Evolutionary conservation across 2,888 invertebrate genomes (phyloP).

Genomic region (Thecophora atra): DNA sequence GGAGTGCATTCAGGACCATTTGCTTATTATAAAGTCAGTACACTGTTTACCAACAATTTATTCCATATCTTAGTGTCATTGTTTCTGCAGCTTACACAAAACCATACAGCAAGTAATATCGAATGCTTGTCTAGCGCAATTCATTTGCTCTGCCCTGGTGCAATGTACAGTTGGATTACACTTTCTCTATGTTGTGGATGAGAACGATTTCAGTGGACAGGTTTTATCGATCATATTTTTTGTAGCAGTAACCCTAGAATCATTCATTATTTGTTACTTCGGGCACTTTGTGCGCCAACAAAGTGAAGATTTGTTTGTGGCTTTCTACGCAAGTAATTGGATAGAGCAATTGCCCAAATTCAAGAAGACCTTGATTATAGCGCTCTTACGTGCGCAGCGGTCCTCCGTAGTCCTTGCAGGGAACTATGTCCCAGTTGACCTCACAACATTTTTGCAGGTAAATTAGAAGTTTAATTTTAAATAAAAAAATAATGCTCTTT

Average conservation of each 20-base stretch:
- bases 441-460: conserved; percentile 67
- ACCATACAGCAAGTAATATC: conserved; percentile 68
- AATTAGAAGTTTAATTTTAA: neutral
- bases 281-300: conserved; percentile 68
- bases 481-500: neutral
- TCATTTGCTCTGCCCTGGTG: conserved; percentile 66
- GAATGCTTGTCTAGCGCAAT: conserved; percentile 68
- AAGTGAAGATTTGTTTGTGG: conserved; percentile 68
- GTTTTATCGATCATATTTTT: conserved; percentile 61
- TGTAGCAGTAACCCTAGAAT: conserved; percentile 68
- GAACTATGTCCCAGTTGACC: conserved; percentile 68
- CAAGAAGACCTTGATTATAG: conserved; percentile 66
- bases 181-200: conserved; percentile 65
- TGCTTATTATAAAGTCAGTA: conserved; percentile 50
- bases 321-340: conserved; percentile 70
- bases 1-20: conserved; percentile 56
- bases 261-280: conserved; percentile 69
- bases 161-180: conserved; percentile 66
- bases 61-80: neutral
- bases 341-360: conserved; percentile 67
- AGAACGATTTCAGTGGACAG: conserved; percentile 52
- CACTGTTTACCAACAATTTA: neutral
- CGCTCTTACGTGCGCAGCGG: conserved; percentile 68
- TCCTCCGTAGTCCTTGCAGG: conserved; percentile 69
- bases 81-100: conserved; percentile 65